These are phyloP conservation scores for Tethea ocularis DNA, from an alignment of 2,888 invertebrate genomes.

Conservation along the genomic window DNA sequence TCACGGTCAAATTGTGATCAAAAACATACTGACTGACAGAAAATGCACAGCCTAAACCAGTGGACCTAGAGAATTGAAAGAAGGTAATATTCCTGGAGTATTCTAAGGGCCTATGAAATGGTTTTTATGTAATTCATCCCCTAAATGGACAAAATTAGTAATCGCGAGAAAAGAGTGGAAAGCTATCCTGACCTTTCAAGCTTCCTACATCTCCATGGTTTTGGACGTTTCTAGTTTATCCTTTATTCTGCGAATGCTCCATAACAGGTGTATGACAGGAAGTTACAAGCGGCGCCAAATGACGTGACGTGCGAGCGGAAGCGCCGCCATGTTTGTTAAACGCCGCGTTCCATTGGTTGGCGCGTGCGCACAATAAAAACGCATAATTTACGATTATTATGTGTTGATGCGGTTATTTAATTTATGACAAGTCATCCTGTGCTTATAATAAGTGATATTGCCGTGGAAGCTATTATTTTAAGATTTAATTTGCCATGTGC, in stretches of 20 bases:
- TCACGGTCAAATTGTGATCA: no score
- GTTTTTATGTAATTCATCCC: no score
- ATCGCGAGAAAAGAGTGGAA: no score
- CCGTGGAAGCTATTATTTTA: background rate
- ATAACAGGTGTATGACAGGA: slow-evolving; percentile 26
- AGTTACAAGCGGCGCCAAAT: slow-evolving; percentile 42
- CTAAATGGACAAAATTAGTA: no score
- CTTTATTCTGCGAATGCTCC: background rate
- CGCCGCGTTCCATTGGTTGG: slow-evolving; percentile 56
- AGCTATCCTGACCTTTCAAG: no score
- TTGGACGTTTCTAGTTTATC: background rate
- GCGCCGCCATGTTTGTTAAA: slow-evolving; percentile 67
- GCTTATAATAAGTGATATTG: background rate
- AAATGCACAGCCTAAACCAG: no score
- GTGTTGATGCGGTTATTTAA: slow-evolving; percentile 24
- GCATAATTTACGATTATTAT: slow-evolving; percentile 35
- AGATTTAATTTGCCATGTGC: background rate
- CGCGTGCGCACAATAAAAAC: slow-evolving; percentile 57
- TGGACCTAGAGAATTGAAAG: no score
- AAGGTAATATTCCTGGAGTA: no score
- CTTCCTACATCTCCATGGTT: background rate
- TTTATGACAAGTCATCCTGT: slow-evolving; percentile 6
- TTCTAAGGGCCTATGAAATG: no score
- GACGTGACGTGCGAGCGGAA: slow-evolving; percentile 53
- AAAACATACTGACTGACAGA: no score